Evolutionary conservation across 2,113 vertebrate species (phyloP).

Genomic region (Colossoma macropomum): DNA sequence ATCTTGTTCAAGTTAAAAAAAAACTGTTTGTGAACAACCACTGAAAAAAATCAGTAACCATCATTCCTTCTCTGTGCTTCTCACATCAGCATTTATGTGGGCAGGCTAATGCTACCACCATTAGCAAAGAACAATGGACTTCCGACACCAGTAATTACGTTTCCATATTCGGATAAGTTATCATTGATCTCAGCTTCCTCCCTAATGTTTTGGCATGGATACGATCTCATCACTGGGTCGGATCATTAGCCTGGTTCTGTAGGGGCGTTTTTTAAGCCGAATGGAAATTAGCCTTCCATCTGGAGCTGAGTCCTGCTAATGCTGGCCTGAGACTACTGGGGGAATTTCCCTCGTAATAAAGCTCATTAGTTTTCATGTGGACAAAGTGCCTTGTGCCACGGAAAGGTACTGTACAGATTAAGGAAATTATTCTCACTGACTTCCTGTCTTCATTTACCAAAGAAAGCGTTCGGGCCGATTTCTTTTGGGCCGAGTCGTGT

Average conservation of each 20-base stretch:
- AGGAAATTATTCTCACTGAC: conserved; percentile 38
- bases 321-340: conserved; percentile 34
- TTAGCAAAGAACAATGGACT: background rate
- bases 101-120: background rate
- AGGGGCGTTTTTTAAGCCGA: conserved; percentile 30
- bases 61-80: background rate
- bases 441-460: conserved; percentile 14
- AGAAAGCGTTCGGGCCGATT: conserved; percentile 13
- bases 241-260: conserved; percentile 45
- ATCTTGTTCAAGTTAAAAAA: background rate
- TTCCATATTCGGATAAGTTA: background rate
- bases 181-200: background rate
- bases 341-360: conserved; percentile 51
- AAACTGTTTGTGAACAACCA: background rate
- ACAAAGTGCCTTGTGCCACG: conserved; percentile 11
- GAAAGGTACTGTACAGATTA: conserved; percentile 16
- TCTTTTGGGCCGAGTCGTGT: background rate
- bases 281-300: conserved; percentile 54
- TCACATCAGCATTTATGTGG: background rate
- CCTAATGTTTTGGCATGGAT: conserved; percentile 34
- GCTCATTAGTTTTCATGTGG: conserved; percentile 48
- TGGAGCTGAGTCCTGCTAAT: conserved; percentile 37
- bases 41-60: background rate
- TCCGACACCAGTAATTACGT: background rate
- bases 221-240: conserved; percentile 41